Conservation (phyloP, 2,113 vertebrate genomes). For the Gymnarchus niloticus region DNA sequence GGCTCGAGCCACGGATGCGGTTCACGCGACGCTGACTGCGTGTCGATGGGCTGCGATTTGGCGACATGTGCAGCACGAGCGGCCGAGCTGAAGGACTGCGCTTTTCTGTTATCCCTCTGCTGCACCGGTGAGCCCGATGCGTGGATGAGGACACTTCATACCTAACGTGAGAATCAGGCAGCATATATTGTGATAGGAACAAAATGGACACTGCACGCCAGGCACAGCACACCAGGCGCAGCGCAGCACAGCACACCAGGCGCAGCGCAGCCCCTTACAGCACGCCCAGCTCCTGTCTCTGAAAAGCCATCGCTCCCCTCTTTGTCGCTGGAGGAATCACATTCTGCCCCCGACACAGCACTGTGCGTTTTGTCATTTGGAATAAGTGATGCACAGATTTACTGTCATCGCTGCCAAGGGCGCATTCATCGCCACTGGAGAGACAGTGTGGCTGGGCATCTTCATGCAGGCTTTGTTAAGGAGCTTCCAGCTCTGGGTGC, state of each 20-base stretch:
- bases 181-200: background rate
- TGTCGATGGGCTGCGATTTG: background rate
- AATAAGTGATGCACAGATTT: background rate
- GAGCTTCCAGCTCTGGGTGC: background rate
- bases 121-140: background rate
- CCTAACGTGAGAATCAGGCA: background rate
- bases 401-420: background rate
- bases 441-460: background rate
- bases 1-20: background rate
- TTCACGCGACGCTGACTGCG: too few species aligned
- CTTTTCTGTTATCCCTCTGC: background rate
- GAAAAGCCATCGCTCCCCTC: background rate
- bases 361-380: too few species aligned
- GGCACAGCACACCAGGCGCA: too few species aligned
- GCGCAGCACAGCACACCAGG: too few species aligned
- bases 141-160: background rate
- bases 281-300: background rate
- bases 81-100: background rate
- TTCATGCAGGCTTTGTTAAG: slow-evolving; percentile 11
- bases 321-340: background rate
- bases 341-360: too few species aligned
- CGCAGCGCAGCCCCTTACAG: background rate
- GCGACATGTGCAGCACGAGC: background rate
- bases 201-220: background rate
- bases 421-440: background rate